Base-by-base conservation (phyloP, 2,888 invertebrate genomes). In the Pheosia tremula region DNA sequence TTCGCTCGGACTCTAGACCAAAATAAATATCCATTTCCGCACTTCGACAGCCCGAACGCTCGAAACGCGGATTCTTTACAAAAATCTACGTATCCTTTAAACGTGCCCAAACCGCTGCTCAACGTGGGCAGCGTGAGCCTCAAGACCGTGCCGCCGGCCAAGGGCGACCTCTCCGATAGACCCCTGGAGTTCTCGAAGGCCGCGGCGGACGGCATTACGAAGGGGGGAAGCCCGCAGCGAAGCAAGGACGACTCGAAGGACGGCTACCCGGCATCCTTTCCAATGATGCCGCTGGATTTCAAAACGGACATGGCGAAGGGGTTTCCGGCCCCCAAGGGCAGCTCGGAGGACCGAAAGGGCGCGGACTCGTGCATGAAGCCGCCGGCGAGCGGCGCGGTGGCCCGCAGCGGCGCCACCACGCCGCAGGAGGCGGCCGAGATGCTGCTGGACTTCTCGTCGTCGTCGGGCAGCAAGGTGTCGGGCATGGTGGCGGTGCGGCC, bases 381-480 rank as follows among this genome's bases (percentile, higher is more conserved):
- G 37, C 91, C 94, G 8, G 87, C 88, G 10, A 90, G 91, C 59
- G 90, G 91, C 0, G 75, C 90, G 0, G 90, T 92, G 52, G 89
- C 93, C 1, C 82, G 93, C 1, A 87, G 90, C 53, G 89, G 91
- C 0, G 93, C 93, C 1, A 92, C 94, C 1, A 91, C 94, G 13
- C 93, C 95, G 0, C 95, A 95, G 64, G 95, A 95, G 69, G 95
- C 95, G 0, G 94, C 95, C 0, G 96, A 96, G 75, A 95, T 96
- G 90, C 79, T 96, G 63, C 78, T 96, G 61, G 96, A 96, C 78
- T 96, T 96, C 79, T 96, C 96, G 0, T 93, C 95, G 11, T 91
- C 94, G 10, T 94, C 95, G 3, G 95, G 95, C 45, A 95, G 94
- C 67, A 93, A 95, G 68, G 93, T 94, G 38, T 94, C 94, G 5